phyloP scores from a whole-genome alignment of 92 coral and sea anemone genomes.

The Umimayanthus chanpuru region DNA sequence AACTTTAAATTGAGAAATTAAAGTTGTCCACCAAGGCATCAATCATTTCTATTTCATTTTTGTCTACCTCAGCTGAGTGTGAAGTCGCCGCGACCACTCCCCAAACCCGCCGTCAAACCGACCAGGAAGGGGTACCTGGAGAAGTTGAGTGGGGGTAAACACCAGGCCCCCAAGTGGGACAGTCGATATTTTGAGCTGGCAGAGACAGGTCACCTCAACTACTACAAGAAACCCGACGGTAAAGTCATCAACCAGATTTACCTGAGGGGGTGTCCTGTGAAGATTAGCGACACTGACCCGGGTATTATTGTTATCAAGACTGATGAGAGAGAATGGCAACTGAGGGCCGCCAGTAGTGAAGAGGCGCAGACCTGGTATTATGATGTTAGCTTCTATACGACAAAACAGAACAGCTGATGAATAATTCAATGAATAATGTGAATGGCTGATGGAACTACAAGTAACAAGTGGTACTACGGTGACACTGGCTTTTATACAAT shows the following conservation, averaged over 20 bases:
- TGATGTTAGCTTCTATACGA: slow-evolving; percentile 71
- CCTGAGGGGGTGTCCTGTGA: slow-evolving; percentile 89
- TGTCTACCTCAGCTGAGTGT: slow-evolving; percentile 66
- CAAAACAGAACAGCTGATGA: slow-evolving; percentile 39
- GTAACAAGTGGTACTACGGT: not conserved
- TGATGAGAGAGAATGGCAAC: slow-evolving; percentile 82
- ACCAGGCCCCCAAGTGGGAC: slow-evolving; percentile 93
- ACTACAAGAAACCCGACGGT: slow-evolving; percentile 84
- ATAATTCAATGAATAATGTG: too few species aligned
- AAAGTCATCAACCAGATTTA: slow-evolving; percentile 90
- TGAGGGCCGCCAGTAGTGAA: slow-evolving; percentile 71
- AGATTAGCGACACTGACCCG: slow-evolving; percentile 67
- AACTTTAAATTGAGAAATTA: too few species aligned
- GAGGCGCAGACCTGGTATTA: slow-evolving; percentile 86
- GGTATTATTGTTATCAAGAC: slow-evolving; percentile 73
- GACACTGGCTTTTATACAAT: not conserved
- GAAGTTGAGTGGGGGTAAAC: slow-evolving; percentile 96
- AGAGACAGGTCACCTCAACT: slow-evolving; percentile 83
- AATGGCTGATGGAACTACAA: too few species aligned
- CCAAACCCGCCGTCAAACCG: slow-evolving; percentile 58
- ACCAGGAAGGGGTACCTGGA: slow-evolving; percentile 83
- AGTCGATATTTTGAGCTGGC: slow-evolving; percentile 89
- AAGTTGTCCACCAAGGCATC: too few species aligned
- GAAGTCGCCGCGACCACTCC: slow-evolving; percentile 49
- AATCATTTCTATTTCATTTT: not conserved